Conservation (phyloP, 2,113 vertebrate species). For the Colistium nudipinnis region DNA sequence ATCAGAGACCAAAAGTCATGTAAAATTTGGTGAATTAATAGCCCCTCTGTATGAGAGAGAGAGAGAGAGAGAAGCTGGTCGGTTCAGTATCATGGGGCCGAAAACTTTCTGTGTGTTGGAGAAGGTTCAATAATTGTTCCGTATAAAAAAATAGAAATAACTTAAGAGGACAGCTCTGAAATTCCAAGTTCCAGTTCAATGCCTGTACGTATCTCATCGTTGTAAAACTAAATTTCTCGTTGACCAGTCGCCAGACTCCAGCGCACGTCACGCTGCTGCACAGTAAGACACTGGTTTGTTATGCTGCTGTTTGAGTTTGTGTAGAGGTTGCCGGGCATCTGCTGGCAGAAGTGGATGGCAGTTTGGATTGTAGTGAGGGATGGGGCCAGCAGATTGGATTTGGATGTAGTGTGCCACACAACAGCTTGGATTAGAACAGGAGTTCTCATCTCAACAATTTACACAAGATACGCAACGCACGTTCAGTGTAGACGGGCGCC, state of each 20-base stretch:
- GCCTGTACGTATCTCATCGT: neutral
- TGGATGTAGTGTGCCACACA: neutral
- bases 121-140: neutral
- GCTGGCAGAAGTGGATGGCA: constrained; percentile 3
- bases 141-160: neutral
- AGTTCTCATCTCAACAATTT: constrained; percentile 3
- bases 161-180: neutral
- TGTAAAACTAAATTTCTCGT: neutral
- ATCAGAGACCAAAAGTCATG: constrained; percentile 25
- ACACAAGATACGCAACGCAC: neutral
- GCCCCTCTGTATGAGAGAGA: constrained; percentile 3
- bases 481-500: neutral
- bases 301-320: constrained; percentile 25
- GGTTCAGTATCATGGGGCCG: constrained; percentile 30
- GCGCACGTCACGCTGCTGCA: neutral
- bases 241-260: neutral
- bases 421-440: neutral
- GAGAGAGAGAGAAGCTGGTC: constrained; percentile 12
- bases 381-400: neutral
- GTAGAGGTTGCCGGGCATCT: constrained; percentile 21
- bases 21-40: constrained; percentile 19
- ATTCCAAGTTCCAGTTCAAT: neutral
- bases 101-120: constrained; percentile 44
- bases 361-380: constrained; percentile 42
- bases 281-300: neutral